Evolutionary conservation across 2,888 invertebrate genomes (phyloP).

Genomic region (Protophormia terraenovae): DNA sequence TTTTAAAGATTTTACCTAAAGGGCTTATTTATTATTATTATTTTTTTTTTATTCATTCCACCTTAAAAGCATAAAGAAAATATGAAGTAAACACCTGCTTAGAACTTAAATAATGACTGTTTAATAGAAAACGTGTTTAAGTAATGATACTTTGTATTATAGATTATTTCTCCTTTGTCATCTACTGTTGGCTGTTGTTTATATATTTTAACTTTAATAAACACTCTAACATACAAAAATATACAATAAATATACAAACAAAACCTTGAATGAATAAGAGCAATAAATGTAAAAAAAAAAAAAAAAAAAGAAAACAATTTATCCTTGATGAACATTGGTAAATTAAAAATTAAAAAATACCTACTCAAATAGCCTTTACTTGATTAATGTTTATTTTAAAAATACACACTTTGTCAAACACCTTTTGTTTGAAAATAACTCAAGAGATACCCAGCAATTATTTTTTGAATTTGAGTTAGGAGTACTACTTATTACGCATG

Average conservation of each 20-base stretch:
- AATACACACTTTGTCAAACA: background rate
- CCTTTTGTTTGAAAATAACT: no score
- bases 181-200: background rate
- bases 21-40: background rate
- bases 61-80: background rate
- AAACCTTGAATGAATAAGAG: background rate
- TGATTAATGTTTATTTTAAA: background rate
- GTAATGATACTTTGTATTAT: constrained; percentile 57
- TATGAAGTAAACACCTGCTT: background rate
- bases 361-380: background rate
- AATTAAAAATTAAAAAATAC: background rate
- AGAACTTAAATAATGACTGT: constrained; percentile 68
- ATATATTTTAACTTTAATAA: background rate
- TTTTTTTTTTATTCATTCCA: background rate
- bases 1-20: background rate
- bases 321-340: background rate
- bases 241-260: background rate
- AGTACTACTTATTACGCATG: no score
- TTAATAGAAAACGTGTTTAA: constrained; percentile 79
- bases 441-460: background rate
- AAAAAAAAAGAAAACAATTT: no score
- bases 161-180: constrained; percentile 4
- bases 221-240: background rate
- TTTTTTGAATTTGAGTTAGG: no score
- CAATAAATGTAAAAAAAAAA: background rate